These are phyloP conservation scores for Hyposoter dolosus DNA, from an alignment of 2,888 invertebrate genomes.

Conservation along the genomic window DNA sequence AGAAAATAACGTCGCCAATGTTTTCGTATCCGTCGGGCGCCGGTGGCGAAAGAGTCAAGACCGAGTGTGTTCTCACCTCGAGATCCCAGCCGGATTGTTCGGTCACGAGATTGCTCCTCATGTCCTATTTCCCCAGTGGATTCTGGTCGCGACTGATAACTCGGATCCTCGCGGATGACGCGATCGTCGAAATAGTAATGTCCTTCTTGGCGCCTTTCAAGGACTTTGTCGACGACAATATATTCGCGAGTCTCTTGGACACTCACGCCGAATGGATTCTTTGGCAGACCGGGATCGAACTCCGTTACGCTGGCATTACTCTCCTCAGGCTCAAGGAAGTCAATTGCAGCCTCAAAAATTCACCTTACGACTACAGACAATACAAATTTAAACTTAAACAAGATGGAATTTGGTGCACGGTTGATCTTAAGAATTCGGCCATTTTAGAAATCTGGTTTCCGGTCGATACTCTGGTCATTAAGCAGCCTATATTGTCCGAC, in stretches of 20 bases:
- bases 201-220: slow-evolving; percentile 90
- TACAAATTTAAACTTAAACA: slow-evolving; percentile 90
- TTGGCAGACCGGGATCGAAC: slow-evolving; percentile 96
- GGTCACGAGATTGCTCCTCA: slow-evolving; percentile 92
- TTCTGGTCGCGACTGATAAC: slow-evolving; percentile 98
- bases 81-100: slow-evolving; percentile 87
- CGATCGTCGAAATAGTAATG: slow-evolving; percentile 92
- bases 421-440: slow-evolving; percentile 92
- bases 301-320: slow-evolving; percentile 93
- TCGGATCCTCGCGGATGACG: slow-evolving; percentile 95
- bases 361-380: slow-evolving; percentile 86
- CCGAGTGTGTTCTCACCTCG: slow-evolving; percentile 84
- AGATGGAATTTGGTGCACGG: slow-evolving; percentile 94
- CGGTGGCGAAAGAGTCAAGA: slow-evolving; percentile 73
- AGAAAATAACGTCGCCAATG: slow-evolving; percentile 86
- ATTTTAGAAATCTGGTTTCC: slow-evolving; percentile 95
- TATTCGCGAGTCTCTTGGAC: slow-evolving; percentile 88
- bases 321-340: slow-evolving; percentile 94
- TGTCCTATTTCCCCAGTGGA: slow-evolving; percentile 99
- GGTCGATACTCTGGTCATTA: slow-evolving; percentile 88
- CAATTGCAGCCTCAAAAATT: slow-evolving; percentile 86
- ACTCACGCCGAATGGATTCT: slow-evolving; percentile 95
- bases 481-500: slow-evolving; percentile 84
- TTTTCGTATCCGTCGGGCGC: slow-evolving; percentile 70
- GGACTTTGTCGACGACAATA: slow-evolving; percentile 88